Evolutionary conservation across 2,797 vertebrate genomes (phyloP).

Genomic region (Tapera naevia): DNA sequence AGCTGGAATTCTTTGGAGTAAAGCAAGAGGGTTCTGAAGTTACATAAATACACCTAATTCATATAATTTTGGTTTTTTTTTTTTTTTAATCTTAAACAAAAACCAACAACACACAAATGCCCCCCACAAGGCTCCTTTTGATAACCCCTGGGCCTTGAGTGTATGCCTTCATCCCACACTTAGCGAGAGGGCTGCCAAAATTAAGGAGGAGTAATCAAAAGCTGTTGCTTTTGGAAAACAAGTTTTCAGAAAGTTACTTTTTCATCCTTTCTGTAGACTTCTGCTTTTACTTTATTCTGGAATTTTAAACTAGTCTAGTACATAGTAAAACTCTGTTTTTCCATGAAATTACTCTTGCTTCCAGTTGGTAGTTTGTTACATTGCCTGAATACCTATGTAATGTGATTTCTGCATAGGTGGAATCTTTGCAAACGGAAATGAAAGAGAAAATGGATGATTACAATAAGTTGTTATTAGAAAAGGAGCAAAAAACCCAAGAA

Average conservation of each 20-base stretch:
- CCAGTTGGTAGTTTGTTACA: background rate
- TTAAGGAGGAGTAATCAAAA: background rate
- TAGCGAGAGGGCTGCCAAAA: background rate
- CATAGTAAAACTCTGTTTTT: background rate
- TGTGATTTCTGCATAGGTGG: slow-evolving; percentile 78
- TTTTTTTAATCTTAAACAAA: background rate
- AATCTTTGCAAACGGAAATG: slow-evolving; percentile 86
- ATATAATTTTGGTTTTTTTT: background rate
- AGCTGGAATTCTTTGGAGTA: background rate
- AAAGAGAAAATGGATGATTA: slow-evolving; percentile 88
- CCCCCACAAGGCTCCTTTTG: background rate
- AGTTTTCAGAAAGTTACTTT: background rate
- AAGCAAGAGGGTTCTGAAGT: background rate
- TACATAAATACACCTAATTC: background rate
- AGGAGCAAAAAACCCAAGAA: slow-evolving; percentile 84
- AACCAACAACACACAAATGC: background rate
- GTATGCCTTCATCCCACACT: background rate
- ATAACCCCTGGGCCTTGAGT: background rate
- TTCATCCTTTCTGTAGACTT: background rate
- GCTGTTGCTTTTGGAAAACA: slow-evolving; percentile 8
- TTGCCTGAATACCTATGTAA: background rate
- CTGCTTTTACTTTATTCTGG: background rate
- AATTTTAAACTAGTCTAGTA: background rate
- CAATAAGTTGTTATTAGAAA: slow-evolving; percentile 79
- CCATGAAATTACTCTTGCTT: background rate